Percentiles rank a stretch among this genome's conserved stretches.
phyloP scores from a whole-genome alignment of 2,797 vertebrate species.

The Clarias platycephalus region DNA sequence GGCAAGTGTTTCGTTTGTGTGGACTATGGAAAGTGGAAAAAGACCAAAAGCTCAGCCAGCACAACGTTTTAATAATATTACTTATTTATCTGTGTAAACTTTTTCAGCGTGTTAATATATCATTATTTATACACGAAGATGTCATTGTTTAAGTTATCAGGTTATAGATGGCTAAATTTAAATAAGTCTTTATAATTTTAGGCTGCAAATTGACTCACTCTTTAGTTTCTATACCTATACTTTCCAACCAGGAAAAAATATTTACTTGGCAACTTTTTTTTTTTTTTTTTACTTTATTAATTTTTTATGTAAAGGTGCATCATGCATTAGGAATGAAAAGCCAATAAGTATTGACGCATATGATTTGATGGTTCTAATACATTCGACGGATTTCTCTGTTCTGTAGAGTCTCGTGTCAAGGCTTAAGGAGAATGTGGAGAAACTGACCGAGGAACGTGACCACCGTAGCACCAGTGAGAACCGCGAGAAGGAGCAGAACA shows the following conservation, averaged over 20 bases:
- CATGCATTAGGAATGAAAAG: neutral
- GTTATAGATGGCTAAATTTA: neutral
- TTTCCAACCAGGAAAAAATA: neutral
- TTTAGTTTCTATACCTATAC: no score
- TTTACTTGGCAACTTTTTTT: neutral
- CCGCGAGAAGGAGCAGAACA: conserved; percentile 88
- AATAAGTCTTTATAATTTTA: neutral
- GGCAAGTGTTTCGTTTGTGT: neutral
- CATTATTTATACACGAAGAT: neutral
- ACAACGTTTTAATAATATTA: neutral
- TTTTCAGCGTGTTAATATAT: neutral
- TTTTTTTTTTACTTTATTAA: neutral
- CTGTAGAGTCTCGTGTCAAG: conserved; percentile 79
- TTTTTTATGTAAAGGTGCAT: neutral
- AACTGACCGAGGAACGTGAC: conserved; percentile 84
- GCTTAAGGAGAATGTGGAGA: conserved; percentile 88
- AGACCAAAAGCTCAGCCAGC: neutral
- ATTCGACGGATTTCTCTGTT: neutral
- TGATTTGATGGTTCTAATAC: neutral
- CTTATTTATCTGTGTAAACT: neutral
- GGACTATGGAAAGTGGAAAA: neutral
- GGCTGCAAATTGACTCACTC: neutral
- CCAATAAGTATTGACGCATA: no score
- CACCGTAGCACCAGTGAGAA: conserved; percentile 79
- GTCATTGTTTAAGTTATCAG: neutral